Conservation (phyloP, 1,140 invertebrate species). For the Danaus melanippus region DNA sequence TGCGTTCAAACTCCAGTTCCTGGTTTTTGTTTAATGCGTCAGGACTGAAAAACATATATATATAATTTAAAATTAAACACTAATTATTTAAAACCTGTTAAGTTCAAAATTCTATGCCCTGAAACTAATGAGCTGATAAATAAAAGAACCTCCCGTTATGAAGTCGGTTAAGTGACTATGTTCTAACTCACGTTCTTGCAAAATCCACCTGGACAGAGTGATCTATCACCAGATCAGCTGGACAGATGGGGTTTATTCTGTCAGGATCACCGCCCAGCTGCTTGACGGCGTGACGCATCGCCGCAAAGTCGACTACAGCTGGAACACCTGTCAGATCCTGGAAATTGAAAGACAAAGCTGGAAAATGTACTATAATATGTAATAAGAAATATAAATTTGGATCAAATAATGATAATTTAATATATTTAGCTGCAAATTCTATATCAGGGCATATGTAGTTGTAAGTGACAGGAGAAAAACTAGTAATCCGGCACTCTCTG, state of each 20-base stretch:
- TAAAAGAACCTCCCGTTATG: too few relatives aligned
- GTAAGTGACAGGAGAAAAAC: too few relatives aligned
- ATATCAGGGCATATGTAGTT: slow-evolving; percentile 10
- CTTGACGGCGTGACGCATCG: slow-evolving; percentile 96
- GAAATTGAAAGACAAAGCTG: slow-evolving; percentile 14
- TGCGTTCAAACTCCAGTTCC: slow-evolving; percentile 95
- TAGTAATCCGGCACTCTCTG: too few relatives aligned
- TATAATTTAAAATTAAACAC: neutral
- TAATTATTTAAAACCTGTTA: neutral
- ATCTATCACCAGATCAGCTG: slow-evolving; percentile 98
- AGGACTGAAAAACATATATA: slow-evolving; percentile 76
- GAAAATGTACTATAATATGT: too few relatives aligned
- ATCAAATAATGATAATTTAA: too few relatives aligned
- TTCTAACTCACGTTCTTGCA: slow-evolving; percentile 80
- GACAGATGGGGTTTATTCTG: slow-evolving; percentile 97
- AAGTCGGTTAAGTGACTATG: neutral
- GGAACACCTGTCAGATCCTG: slow-evolving; percentile 97
- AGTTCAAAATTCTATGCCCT: too few relatives aligned
- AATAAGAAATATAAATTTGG: too few relatives aligned
- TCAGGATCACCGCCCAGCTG: slow-evolving; percentile 89
- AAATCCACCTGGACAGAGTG: slow-evolving; percentile 99
- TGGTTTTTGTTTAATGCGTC: slow-evolving; percentile 95
- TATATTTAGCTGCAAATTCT: neutral
- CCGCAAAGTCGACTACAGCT: slow-evolving; percentile 98
- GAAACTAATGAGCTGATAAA: too few relatives aligned